Evolutionary conservation across 2,888 invertebrate genomes (phyloP).

Genomic region (Elgonia sp.): DNA sequence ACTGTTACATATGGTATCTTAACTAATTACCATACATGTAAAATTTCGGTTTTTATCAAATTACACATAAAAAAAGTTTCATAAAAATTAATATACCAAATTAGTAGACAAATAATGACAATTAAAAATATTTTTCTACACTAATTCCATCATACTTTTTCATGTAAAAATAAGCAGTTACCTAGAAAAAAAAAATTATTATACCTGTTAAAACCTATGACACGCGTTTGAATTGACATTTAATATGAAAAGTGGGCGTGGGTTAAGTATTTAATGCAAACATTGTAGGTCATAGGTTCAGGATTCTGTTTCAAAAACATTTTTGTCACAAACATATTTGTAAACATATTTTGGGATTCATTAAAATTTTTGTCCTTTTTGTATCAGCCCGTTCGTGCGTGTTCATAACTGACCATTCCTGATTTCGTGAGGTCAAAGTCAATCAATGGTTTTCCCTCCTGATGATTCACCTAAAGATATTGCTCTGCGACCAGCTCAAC

Average conservation of each 20-base stretch:
- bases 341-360: background rate
- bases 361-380: background rate
- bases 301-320: constrained; percentile 18
- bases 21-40: too few species aligned
- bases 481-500: too few species aligned
- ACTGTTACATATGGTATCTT: too few species aligned
- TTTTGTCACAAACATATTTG: background rate
- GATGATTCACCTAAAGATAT: constrained; percentile 33
- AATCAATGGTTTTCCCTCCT: constrained; percentile 22
- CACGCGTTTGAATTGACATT: constrained; percentile 40
- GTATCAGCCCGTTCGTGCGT: constrained; percentile 7
- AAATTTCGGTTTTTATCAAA: too few species aligned
- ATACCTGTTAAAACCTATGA: background rate
- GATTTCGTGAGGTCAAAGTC: constrained; percentile 37
- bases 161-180: too few species aligned
- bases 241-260: constrained; percentile 25
- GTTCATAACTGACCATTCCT: constrained; percentile 51
- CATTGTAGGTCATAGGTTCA: constrained; percentile 46
- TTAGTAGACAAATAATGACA: too few species aligned
- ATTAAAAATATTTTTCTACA: too few species aligned
- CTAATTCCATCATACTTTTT: too few species aligned
- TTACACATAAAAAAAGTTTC: too few species aligned
- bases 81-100: too few species aligned
- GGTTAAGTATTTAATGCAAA: constrained; percentile 20
- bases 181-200: background rate